Evolutionary conservation across 1,140 invertebrate genomes (phyloP).

Genomic region (Luehdorfia chinensis): DNA sequence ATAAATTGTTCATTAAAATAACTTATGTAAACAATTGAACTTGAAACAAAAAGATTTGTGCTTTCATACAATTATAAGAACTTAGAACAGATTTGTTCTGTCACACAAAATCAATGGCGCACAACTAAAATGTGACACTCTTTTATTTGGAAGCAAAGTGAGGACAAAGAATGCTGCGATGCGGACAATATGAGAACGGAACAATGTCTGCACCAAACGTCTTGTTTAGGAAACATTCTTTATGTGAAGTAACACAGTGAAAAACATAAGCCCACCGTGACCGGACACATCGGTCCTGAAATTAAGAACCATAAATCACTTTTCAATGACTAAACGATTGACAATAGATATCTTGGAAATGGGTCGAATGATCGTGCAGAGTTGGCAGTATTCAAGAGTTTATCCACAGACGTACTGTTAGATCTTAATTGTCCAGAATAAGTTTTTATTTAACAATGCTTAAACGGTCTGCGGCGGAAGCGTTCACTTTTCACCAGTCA

Average conservation of each 20-base stretch:
- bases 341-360: constrained; percentile 13
- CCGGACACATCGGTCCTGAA: constrained; percentile 26
- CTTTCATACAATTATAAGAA: constrained; percentile 30
- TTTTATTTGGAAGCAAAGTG: constrained; percentile 26
- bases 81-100: constrained; percentile 37
- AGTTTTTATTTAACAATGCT: too few species aligned
- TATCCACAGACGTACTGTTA: constrained; percentile 12
- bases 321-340: background rate
- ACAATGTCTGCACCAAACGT: constrained; percentile 45
- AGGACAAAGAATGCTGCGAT: constrained; percentile 6
- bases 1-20: too few species aligned
- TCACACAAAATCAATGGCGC: constrained; percentile 40
- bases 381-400: background rate
- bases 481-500: too few species aligned
- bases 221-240: constrained; percentile 59
- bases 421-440: constrained; percentile 8
- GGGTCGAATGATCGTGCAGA: constrained; percentile 8
- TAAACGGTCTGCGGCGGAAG: too few species aligned
- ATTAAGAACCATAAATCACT: constrained; percentile 24
- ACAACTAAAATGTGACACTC: constrained; percentile 35
- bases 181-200: constrained; percentile 15
- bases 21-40: constrained; percentile 26
- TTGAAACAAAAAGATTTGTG: constrained; percentile 7
- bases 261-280: constrained; percentile 52
- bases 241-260: constrained; percentile 38